These are phyloP conservation scores for Cardinalis cardinalis DNA, from an alignment of 2,113 vertebrate species.

Conservation along the genomic window DNA sequence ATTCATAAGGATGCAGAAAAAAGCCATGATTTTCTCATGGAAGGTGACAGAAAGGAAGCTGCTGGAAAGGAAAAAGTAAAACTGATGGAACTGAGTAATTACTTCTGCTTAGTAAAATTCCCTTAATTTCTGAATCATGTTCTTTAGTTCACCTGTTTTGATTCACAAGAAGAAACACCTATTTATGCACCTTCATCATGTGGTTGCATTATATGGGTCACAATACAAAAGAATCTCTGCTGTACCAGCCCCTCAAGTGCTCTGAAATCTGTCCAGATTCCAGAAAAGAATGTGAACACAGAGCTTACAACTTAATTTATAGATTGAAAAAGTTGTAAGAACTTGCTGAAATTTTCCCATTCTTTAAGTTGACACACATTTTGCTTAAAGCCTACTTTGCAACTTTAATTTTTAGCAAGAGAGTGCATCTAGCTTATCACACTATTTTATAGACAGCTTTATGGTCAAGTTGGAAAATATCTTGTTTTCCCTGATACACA, in stretches of 20 bases:
- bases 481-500: neutral
- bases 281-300: neutral
- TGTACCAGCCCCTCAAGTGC: neutral
- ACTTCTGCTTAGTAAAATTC: neutral
- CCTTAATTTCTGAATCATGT: neutral
- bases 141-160: neutral
- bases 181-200: neutral
- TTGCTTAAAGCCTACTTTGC: neutral
- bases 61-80: neutral
- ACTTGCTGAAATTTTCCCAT: neutral
- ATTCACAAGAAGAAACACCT: neutral
- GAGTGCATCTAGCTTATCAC: neutral
- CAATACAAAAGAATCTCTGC: neutral
- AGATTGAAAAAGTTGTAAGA: neutral
- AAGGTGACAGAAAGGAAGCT: neutral
- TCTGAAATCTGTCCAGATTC: neutral
- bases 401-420: neutral
- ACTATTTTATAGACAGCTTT: neutral
- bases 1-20: neutral
- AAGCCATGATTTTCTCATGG: neutral
- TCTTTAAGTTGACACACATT: neutral
- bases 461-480: neutral
- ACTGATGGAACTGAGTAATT: neutral
- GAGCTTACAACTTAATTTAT: neutral
- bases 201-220: neutral